Base-by-base conservation (phyloP, 2,113 vertebrate species). In the Lamprotornis superbus region DNA sequence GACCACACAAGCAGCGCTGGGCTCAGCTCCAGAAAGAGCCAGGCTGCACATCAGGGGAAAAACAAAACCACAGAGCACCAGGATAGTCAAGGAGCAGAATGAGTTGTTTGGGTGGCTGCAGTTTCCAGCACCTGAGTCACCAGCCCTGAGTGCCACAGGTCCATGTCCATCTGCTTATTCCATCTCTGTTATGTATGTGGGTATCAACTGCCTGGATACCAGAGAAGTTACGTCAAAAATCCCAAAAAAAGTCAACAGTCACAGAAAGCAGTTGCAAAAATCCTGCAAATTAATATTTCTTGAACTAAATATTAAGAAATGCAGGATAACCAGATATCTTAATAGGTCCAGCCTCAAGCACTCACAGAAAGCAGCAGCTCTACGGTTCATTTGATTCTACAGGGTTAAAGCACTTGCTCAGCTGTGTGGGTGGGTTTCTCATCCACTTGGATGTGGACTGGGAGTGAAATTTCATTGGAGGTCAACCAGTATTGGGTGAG, bases 1-100 rank as follows among this genome's bases (percentile, higher is more conserved):
- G 10, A 63, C 52, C 39, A 61, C 18, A 47, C 0, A 0, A 71
- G 23, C 69, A 52, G 8, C 0, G 2, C 16, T 35, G 39, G 27
- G 37, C 35, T 60, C 35, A 65, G 57, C 16, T 47, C 40, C 39
- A 33, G 7, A 37, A 55, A 31, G 19, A 77, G 24, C 19, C 70
- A 90, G 57, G 59, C 24, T 31, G 73, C 25, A 47, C 15, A 73
- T 22, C 35, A 57, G 33, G 15, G 28, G 8, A 16, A 64, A 65
- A 63, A 9, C 22, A 59, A 37, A 57, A 83, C 39, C 30, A 35
- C 5, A 22, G 37, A 67, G 16, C 2, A 4, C 30, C 49, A 44
- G 49, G 60, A 67, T 19, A 59, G 53, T 6, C 24, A 87, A 82
- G 35, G 20, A 67, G 15, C 5, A 61, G 33, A 73, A 85, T 33